A percentile compares a stretch with the other conserved stretches of the same genome.
phyloP scores from a whole-genome alignment of 2,888 invertebrate genomes.

The Callosobruchus maculatus region DNA sequence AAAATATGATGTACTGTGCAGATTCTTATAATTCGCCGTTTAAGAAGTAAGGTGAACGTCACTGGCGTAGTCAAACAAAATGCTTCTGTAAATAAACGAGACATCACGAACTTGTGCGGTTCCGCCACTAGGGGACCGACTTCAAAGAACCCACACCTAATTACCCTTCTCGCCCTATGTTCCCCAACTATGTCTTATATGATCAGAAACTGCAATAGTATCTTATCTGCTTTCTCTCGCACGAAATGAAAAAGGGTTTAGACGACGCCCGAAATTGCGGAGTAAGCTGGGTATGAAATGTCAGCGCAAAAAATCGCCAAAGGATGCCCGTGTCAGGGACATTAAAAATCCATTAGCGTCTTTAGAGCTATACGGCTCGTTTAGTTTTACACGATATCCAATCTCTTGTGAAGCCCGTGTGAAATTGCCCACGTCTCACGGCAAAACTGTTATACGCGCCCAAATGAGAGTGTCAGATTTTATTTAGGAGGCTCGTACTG shows the following conservation, averaged over 20 bases:
- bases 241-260: background rate
- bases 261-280: background rate
- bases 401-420: background rate
- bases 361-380: background rate
- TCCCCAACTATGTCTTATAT: too few relatives aligned
- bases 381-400: background rate
- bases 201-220: too few relatives aligned
- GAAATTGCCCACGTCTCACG: background rate
- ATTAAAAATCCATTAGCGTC: background rate
- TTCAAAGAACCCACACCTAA: too few relatives aligned
- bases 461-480: background rate
- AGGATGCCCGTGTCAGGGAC: background rate
- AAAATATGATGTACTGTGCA: too few relatives aligned
- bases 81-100: too few relatives aligned
- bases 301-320: background rate
- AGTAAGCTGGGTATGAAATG: background rate
- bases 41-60: too few relatives aligned
- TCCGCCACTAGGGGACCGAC: too few relatives aligned
- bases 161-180: too few relatives aligned
- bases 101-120: too few relatives aligned
- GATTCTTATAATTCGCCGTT: too few relatives aligned
- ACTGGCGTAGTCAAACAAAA: too few relatives aligned
- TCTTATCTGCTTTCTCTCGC: background rate
- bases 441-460: background rate
- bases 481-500: background rate